Percentiles rank a stretch among this genome's conserved stretches.
Conservation (phyloP, 2,113 vertebrate species). For the Tragulus kanchil region DNA sequence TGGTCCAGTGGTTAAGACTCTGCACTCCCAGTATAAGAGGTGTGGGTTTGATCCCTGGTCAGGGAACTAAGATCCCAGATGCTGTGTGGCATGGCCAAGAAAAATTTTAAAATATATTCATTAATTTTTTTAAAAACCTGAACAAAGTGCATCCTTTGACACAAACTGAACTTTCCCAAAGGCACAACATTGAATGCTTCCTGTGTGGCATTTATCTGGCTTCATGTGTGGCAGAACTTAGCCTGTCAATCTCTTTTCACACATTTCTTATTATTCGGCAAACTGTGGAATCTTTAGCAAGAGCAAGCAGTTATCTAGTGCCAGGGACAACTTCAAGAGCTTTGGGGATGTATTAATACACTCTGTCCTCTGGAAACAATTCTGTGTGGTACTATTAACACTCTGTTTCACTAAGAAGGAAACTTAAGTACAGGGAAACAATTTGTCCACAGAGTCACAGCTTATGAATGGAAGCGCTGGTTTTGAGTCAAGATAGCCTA, state of each 20-base stretch:
- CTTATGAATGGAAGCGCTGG: not conserved
- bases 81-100: not conserved
- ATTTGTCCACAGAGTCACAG: not conserved
- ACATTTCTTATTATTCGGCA: conserved; percentile 37
- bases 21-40: not conserved
- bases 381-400: not conserved
- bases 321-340: not conserved
- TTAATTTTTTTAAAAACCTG: not conserved
- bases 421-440: not conserved
- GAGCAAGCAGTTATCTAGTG: not conserved
- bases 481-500: not conserved
- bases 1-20: not conserved
- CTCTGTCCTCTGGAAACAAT: not conserved
- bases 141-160: not conserved
- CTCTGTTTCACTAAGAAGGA: not conserved
- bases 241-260: not conserved
- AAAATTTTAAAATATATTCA: not conserved
- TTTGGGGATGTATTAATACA: not conserved
- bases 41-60: not conserved
- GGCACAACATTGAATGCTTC: not conserved
- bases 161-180: not conserved
- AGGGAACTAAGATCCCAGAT: not conserved
- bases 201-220: not conserved
- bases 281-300: not conserved
- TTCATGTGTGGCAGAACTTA: not conserved